Evolutionary conservation across 2,797 vertebrate species (phyloP), one percentile per base, ranked within the genome.

Genomic region (Diplodus sargus): DNA sequence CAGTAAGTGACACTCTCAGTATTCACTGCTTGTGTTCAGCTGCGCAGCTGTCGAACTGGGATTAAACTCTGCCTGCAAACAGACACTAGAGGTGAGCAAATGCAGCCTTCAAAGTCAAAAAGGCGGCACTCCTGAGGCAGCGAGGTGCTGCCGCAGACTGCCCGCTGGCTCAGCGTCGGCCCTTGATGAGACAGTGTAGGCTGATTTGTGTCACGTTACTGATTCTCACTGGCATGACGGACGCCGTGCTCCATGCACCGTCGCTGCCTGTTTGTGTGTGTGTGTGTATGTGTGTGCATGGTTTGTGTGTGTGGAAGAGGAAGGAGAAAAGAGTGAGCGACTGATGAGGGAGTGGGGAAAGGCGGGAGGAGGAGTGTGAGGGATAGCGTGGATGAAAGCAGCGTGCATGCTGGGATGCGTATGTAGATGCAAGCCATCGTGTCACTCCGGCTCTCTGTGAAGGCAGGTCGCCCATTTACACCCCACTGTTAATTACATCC

Each of bases 331-430:
- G 43, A 70, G 0, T 20, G 56, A 69, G 51, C 43, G 42, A 51
- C 30, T n/a, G 78, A 66, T 30, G 43, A 17, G 42, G 7, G 53
- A 56, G 47, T 2, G 22, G 14, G 2, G 3, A 30, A 34, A 34
- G 34, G 34, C n/a, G 20, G 53, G 28, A 48, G 18, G 57, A 42
- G 48, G 3, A 15, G 57, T 73, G 65, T 81, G 73, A 77, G 51
- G 69, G 47, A 76, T 30, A 45, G 34, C 16, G 49, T 61, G 53
- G 56, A 70, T 77, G 67, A 74, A 74, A 81, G 69, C 78, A 84
- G 71, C 48, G n/a, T 79, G 86, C 85, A 87, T 89, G 85, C 83
- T 87, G 83, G 74, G 78, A 81, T 75, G 66, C 76, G 54, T 73
- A 61, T 79, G 73, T 75, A 74, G 74, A 69, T 74, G 81, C 10